Evolutionary conservation across 2,888 invertebrate genomes (phyloP), one percentile per base, ranked within the genome.

Genomic region (Alviniconcha strummeri): DNA sequence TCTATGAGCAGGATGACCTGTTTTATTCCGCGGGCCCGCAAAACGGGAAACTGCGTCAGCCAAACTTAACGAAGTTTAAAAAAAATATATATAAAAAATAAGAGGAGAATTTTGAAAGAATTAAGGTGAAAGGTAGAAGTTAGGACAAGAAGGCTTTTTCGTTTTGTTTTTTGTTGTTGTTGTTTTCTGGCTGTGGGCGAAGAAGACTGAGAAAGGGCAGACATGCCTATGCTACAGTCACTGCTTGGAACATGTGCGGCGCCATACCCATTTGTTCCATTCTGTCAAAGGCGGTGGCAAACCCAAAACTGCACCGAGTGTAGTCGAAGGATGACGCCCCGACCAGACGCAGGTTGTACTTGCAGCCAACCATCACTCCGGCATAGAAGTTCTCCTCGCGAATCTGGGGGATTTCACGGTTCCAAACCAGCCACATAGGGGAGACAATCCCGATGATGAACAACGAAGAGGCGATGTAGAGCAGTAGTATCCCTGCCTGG

Each of bases 231-330:
- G 8, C 60, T 60, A 60, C 7, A 7, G 11, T 60, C 7, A 60
- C 60, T 8, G 11, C 60, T 8, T 60, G 60, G 7, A 8, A 69
- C 7, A 13, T 69, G n/a, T 69, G 8, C 5, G 5, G 15, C 9
- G 4, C 52, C 64, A 57, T 78, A 78, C 78, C 78, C 78, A 78
- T 78, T 5, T 52, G 36, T n/a, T 17, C 36, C 78, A 78, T 60
- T 15, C 17, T 36, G 4, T 9, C 19, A 64, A 78, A 78, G 19
- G 52, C 78, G 13, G 56, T 19, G 1, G 78, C 57, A 36, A 78
- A 78, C 8, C 78, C 78, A 78, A 78, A 78, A 15, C 78, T 78
- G 78, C 78, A 78, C 17, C 78, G 19, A 15, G 78, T 78, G 64
- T 57, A 78, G 36, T 78, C 78, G 64, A 78, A 64, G 5, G 78